A percentile compares a stretch with the other conserved stretches of the same genome.
These are phyloP conservation scores for Microtus ochrogaster DNA, from an alignment of 2,113 vertebrate genomes.

Conservation along the genomic window DNA sequence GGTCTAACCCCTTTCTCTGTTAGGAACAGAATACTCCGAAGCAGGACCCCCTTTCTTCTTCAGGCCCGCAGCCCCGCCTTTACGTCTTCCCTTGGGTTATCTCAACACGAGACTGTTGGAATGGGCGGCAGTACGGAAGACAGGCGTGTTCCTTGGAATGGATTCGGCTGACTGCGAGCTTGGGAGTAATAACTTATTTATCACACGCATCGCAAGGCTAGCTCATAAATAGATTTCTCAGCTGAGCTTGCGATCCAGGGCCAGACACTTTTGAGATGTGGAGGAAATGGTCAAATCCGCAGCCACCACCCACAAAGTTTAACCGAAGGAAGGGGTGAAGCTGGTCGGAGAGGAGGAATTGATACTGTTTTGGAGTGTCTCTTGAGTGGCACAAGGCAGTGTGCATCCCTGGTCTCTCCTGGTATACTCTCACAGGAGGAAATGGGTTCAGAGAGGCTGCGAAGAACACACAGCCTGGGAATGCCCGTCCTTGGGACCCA, in stretches of 20 bases:
- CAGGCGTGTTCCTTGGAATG: background rate
- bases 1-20: background rate
- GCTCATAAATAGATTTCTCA: slow-evolving; percentile 24
- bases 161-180: slow-evolving; percentile 33
- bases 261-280: background rate
- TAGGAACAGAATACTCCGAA: background rate
- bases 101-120: background rate
- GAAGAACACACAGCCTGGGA: background rate
- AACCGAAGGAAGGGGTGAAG: background rate
- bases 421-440: background rate
- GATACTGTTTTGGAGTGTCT: background rate
- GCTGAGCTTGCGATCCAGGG: slow-evolving; percentile 27
- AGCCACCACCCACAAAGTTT: background rate
- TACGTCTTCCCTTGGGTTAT: background rate
- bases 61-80: background rate
- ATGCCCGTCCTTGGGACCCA: background rate
- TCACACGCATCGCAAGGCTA: background rate
- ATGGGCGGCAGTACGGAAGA: background rate
- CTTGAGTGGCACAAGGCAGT: background rate
- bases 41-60: background rate
- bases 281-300: background rate
- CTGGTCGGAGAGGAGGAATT: background rate
- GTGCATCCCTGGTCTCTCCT: background rate
- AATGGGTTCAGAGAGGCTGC: background rate
- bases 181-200: slow-evolving; percentile 40